Conservation (phyloP, 2,113 vertebrate species). For the Pipra filicauda region DNA sequence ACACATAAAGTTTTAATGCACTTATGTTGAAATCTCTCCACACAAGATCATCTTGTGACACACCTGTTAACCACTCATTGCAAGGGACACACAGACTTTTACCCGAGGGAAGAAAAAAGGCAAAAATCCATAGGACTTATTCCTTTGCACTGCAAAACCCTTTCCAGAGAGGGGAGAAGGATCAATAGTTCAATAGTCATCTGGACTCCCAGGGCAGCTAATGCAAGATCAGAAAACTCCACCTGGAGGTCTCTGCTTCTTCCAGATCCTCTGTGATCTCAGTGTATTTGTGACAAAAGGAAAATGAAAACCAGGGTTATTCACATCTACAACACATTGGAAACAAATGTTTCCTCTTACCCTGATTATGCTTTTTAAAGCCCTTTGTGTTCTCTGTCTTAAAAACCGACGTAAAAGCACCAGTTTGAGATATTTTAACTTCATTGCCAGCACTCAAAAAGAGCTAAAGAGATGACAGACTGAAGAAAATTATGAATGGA, state of each 20-base stretch:
- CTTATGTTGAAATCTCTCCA: background rate
- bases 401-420: background rate
- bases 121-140: background rate
- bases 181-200: background rate
- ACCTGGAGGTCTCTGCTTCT: background rate
- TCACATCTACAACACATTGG: background rate
- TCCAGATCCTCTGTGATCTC: background rate
- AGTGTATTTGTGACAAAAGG: background rate
- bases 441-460: background rate
- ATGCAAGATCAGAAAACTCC: background rate
- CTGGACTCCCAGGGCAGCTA: background rate
- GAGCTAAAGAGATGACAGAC: background rate
- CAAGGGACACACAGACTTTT: background rate
- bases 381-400: background rate
- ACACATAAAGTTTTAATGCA: background rate
- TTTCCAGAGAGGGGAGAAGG: background rate
- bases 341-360: background rate
- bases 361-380: background rate
- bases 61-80: rapidly evolving
- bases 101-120: background rate
- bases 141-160: background rate
- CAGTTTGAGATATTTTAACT: background rate
- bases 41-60: rapidly evolving
- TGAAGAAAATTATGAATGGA: background rate
- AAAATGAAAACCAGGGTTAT: background rate